phyloP scores from a whole-genome alignment of 2,888 invertebrate genomes.

The Anoplius nigerrimus region DNA sequence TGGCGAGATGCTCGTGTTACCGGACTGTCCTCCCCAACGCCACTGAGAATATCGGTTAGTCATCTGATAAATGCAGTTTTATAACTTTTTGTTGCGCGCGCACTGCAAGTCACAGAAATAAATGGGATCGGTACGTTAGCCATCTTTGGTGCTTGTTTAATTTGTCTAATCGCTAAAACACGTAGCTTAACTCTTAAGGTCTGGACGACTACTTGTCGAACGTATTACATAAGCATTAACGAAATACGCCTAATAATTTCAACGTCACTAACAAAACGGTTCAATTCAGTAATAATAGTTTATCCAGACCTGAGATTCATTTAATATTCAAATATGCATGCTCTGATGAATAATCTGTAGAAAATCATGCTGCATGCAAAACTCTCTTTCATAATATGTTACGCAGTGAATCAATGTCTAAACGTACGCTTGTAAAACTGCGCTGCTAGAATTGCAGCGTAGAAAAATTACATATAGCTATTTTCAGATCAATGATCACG shows the following conservation, averaged over 20 bases:
- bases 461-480: too few species aligned
- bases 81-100: conserved; percentile 73
- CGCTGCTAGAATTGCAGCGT: too few species aligned
- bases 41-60: conserved; percentile 75
- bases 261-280: too few species aligned
- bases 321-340: conserved; percentile 26
- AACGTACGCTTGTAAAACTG: too few species aligned
- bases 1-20: conserved; percentile 68
- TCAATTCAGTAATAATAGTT: conserved; percentile 25
- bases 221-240: conserved; percentile 9
- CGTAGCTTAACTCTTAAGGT: conserved; percentile 30
- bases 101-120: conserved; percentile 73
- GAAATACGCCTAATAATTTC: too few species aligned
- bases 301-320: conserved; percentile 33
- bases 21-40: conserved; percentile 67
- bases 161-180: conserved; percentile 36
- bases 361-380: conserved; percentile 53
- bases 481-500: too few species aligned
- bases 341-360: conserved; percentile 26
- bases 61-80: conserved; percentile 75
- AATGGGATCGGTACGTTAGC: conserved; percentile 65
- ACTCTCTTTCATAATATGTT: not conserved
- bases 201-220: conserved; percentile 21
- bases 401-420: too few species aligned
- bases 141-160: conserved; percentile 53